Percentiles rank a stretch among this genome's conserved stretches.
phyloP scores from a whole-genome alignment of 1,140 invertebrate genomes.

The Drosophila nigromelanica region DNA sequence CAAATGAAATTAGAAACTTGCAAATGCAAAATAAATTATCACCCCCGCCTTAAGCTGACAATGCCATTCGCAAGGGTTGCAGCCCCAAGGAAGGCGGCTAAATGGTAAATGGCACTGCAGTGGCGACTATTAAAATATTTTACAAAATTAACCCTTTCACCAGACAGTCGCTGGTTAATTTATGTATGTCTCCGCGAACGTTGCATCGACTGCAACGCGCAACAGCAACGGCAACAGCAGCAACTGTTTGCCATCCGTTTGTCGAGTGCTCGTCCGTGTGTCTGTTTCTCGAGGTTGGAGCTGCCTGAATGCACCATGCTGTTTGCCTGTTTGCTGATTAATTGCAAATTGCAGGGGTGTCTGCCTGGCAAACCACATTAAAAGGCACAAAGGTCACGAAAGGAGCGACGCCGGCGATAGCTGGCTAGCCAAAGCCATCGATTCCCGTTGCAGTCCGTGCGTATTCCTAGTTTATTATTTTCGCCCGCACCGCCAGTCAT shows the following conservation, averaged over 20 bases:
- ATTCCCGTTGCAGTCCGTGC: constrained; percentile 52
- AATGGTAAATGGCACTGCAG: constrained; percentile 29
- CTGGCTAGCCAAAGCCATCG: constrained; percentile 47
- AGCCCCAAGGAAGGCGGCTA: background rate
- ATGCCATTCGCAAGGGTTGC: constrained; percentile 26
- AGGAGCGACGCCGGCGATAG: constrained; percentile 29
- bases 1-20: constrained; percentile 57
- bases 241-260: constrained; percentile 18
- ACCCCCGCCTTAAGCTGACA: background rate
- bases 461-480: constrained; percentile 81
- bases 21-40: constrained; percentile 66
- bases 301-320: constrained; percentile 33
- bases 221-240: constrained; percentile 16
- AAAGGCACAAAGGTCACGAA: constrained; percentile 77
- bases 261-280: background rate
- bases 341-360: constrained; percentile 80
- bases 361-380: constrained; percentile 76
- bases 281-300: constrained; percentile 35
- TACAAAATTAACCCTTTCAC: constrained; percentile 70
- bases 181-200: constrained; percentile 49
- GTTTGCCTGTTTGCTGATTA: constrained; percentile 69
- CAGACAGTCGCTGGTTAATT: constrained; percentile 58
- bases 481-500: constrained; percentile 52
- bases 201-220: constrained; percentile 45
- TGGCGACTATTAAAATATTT: constrained; percentile 74